Evolutionary conservation across 2,113 vertebrate genomes (phyloP).

Genomic region (Atractosteus spatula): DNA sequence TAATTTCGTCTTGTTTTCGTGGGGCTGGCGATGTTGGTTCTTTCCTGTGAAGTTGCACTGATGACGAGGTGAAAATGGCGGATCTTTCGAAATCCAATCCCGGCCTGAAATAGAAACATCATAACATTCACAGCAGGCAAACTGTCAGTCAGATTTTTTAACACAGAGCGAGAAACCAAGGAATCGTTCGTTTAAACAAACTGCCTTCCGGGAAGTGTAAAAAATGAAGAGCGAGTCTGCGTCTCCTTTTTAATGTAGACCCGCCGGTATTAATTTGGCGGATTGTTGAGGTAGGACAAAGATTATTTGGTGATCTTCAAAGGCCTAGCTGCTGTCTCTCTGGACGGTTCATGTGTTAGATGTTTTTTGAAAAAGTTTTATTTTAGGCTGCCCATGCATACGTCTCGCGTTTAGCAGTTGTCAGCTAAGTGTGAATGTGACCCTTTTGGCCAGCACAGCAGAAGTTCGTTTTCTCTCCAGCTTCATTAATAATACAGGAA

Average conservation of each 20-base stretch:
- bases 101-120: conserved; percentile 74
- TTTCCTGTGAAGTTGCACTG: conserved; percentile 56
- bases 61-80: conserved; percentile 96
- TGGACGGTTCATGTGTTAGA: conserved; percentile 2
- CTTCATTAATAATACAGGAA: no score
- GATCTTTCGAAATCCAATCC: conserved; percentile 96
- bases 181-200: no score
- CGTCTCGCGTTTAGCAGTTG: no score
- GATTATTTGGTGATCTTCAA: conserved; percentile 12
- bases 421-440: no score
- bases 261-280: conserved; percentile 14
- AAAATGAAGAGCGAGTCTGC: neutral
- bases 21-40: conserved; percentile 18
- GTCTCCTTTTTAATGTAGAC: neutral
- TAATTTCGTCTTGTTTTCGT: neutral
- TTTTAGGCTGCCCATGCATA: no score
- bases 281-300: conserved; percentile 27
- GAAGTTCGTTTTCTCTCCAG: no score
- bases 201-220: neutral
- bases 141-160: conserved; percentile 19
- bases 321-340: conserved; percentile 6
- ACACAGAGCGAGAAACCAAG: no score
- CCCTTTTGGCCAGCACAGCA: no score
- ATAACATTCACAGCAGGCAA: conserved; percentile 24
- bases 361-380: no score